These are phyloP conservation scores for Paedocypris micromegethes DNA, from an alignment of 2,797 vertebrate species.

Conservation along the genomic window DNA sequence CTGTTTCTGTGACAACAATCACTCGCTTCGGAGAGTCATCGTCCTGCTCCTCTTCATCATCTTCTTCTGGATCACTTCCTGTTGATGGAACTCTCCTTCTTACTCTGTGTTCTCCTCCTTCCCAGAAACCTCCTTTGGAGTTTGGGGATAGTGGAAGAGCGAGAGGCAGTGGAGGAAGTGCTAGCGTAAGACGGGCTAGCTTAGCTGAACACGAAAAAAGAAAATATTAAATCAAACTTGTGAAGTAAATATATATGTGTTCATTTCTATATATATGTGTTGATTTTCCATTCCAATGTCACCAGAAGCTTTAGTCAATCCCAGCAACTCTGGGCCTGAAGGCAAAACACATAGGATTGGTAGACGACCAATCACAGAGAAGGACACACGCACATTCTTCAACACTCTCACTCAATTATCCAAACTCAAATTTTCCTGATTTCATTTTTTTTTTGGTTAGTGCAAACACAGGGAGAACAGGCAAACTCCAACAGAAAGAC, in stretches of 20 bases:
- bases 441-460: too few species aligned
- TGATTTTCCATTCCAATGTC: too few species aligned
- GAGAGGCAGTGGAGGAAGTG: conserved; percentile 83
- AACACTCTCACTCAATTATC: too few species aligned
- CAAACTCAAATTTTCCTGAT: too few species aligned
- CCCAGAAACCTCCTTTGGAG: conserved; percentile 76
- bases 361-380: too few species aligned
- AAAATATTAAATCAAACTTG: neutral
- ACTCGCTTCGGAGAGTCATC: conserved; percentile 74
- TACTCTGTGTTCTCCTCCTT: conserved; percentile 69
- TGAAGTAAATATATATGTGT: neutral
- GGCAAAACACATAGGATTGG: too few species aligned
- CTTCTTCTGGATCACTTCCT: conserved; percentile 69
- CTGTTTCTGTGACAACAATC: conserved; percentile 85
- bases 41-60: conserved; percentile 70
- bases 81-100: conserved; percentile 67
- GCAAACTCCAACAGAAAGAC: too few species aligned
- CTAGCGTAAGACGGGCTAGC: conserved; percentile 84
- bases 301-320: too few species aligned
- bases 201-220: conserved; percentile 64
- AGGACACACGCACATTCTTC: too few species aligned
- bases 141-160: conserved; percentile 74
- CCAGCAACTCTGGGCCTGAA: too few species aligned
- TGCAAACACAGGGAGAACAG: too few species aligned
- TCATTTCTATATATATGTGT: too few species aligned